Conservation (phyloP, 2,113 vertebrate genomes). For the Rhynchomys soricoides region DNA sequence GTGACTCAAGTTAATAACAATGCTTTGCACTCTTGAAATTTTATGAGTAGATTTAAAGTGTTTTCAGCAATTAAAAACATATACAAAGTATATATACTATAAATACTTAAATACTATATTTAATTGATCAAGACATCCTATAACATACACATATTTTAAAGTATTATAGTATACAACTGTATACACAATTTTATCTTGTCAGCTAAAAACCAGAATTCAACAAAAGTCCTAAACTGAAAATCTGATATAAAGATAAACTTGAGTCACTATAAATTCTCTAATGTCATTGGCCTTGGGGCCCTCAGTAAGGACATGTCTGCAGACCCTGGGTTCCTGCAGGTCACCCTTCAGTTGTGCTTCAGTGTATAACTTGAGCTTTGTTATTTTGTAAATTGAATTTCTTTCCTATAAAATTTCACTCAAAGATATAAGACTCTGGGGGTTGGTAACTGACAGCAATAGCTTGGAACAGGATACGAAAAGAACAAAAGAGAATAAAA, state of each 20-base stretch:
- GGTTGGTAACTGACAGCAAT: background rate
- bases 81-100: background rate
- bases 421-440: background rate
- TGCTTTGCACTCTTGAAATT: background rate
- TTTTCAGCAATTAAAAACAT: background rate
- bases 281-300: background rate
- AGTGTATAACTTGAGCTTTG: background rate
- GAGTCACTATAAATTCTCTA: background rate
- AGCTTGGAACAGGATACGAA: background rate
- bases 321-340: background rate
- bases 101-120: too few species aligned
- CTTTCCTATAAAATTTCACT: background rate
- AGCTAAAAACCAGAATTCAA: background rate
- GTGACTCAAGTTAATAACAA: too few species aligned
- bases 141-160: background rate
- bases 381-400: background rate
- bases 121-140: background rate
- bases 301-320: background rate
- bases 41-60: background rate
- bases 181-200: background rate
- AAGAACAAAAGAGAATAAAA: slow-evolving; percentile 27
- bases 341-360: background rate
- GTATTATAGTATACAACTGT: background rate
- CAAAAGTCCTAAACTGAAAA: background rate
- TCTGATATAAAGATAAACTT: background rate